phyloP scores from a whole-genome alignment of 2,113 vertebrate genomes.

The Callocephalon fimbriatum region DNA sequence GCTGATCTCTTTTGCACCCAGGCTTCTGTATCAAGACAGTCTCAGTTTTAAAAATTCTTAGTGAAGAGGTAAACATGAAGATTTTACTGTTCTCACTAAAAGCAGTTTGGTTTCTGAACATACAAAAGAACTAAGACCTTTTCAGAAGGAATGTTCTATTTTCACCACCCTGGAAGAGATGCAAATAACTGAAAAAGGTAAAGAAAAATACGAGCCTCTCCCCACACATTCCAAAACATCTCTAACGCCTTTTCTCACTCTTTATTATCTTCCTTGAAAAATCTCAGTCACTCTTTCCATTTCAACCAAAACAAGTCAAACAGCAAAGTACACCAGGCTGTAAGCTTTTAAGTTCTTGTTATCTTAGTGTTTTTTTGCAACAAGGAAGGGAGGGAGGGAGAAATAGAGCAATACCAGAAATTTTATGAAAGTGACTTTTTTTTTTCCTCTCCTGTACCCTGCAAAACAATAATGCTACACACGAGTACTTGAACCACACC shows the following conservation, averaged over 20 bases:
- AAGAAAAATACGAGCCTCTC: background rate
- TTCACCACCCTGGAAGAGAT: background rate
- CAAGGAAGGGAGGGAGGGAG: background rate
- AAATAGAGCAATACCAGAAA: background rate
- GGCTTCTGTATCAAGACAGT: background rate
- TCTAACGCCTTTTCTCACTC: background rate
- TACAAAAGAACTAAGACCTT: background rate
- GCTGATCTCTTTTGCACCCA: background rate
- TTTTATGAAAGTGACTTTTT: background rate
- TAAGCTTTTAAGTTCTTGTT: background rate
- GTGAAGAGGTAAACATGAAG: background rate
- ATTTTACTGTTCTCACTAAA: background rate
- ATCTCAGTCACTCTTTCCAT: background rate
- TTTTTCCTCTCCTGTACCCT: background rate
- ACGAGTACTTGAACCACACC: background rate
- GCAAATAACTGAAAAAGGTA: background rate
- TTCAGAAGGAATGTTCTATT: background rate
- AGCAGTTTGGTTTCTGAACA: background rate
- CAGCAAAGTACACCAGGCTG: background rate
- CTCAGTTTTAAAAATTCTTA: background rate
- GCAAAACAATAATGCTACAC: conserved; percentile 21
- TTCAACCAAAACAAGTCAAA: background rate
- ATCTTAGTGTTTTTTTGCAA: background rate
- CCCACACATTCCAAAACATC: background rate
- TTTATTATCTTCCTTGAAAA: conserved; percentile 1